Conservation (phyloP, 2,888 invertebrate species). For the Melinopterus prodromus region DNA sequence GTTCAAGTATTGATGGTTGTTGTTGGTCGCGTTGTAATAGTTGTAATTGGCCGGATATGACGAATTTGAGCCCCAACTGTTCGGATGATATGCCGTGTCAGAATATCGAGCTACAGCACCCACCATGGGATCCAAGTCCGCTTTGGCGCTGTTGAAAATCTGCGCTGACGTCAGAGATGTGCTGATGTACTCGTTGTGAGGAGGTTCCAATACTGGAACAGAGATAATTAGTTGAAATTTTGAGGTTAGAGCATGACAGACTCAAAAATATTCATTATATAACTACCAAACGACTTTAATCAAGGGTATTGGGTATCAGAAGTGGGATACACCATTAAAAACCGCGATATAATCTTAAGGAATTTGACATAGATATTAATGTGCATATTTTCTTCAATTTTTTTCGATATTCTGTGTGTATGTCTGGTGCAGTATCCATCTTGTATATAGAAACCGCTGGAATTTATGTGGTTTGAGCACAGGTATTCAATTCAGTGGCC, state of each 20-base stretch:
- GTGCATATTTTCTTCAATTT: not conserved
- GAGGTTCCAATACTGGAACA: slow-evolving; percentile 54
- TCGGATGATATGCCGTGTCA: slow-evolving; percentile 66
- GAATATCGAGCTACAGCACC: slow-evolving; percentile 54
- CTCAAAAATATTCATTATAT: no score
- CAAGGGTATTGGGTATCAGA: no score
- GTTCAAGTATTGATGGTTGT: slow-evolving; percentile 70
- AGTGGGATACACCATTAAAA: no score
- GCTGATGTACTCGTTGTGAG: slow-evolving; percentile 55
- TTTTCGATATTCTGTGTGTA: not conserved
- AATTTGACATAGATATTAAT: not conserved
- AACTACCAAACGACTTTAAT: no score
- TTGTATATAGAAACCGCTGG: not conserved
- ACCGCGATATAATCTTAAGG: not conserved
- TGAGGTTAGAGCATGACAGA: no score
- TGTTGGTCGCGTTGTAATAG: slow-evolving; percentile 69
- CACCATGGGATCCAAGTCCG: slow-evolving; percentile 54
- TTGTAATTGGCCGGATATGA: slow-evolving; percentile 71
- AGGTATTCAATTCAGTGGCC: not conserved
- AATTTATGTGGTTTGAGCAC: not conserved
- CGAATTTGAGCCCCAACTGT: slow-evolving; percentile 61
- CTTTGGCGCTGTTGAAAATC: slow-evolving; percentile 54
- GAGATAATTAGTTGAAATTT: slow-evolving; percentile 19
- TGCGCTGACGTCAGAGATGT: slow-evolving; percentile 53
- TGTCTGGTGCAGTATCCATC: not conserved